Evolutionary conservation across 23 tunicate genomes (phyloP), one percentile per base, ranked within the genome.

Genomic region (Halocynthia aurantium): DNA sequence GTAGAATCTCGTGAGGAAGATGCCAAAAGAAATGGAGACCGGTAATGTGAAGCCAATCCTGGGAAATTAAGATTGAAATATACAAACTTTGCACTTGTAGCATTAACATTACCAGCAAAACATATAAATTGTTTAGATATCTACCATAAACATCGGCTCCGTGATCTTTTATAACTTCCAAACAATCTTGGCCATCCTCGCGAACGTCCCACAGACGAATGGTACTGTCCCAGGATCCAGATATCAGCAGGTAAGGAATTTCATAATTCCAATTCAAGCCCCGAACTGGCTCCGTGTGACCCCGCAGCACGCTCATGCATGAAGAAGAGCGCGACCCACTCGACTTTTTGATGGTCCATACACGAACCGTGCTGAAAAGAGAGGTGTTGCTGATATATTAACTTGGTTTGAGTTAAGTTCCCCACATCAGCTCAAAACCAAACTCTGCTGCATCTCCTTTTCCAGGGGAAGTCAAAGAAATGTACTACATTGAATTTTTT

Each of bases 1-100:
- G 93, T 92, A 7, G 98, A 92, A 70, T 92, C 98, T 67, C 98
- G 92, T 68, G 98, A 92, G 22, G 98, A 77, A 7, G 92, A 82
- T 17, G 98, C 98, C 15, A 86, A 6, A 7, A 69, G 62, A 64
- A 92, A 92, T n/a, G 98, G 98, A 53, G 82, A 76, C 8, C 31
- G 51, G 10, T 84, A 75, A 62, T 92, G 98, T 40, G 84, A 89
- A n/a, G 86, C 79, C 10, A 92, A 77, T 12, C 93, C 93, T 87
- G 71, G 13, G 44, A 44, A 58, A n/a, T n/a, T n/a, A n/a, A 9
- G 19, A 12, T 12, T 12, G 80, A 75, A 75, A 52, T 12, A 10
- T 15, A 31, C 44, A 31, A 31, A 31, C 44, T 31, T 31, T 1
- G 2, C 44, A 1, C 44, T 31, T 31, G 44, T 31, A 31, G 44